Evolutionary conservation across 2,888 invertebrate genomes (phyloP).

Genomic region (Argyra leucocephala): DNA sequence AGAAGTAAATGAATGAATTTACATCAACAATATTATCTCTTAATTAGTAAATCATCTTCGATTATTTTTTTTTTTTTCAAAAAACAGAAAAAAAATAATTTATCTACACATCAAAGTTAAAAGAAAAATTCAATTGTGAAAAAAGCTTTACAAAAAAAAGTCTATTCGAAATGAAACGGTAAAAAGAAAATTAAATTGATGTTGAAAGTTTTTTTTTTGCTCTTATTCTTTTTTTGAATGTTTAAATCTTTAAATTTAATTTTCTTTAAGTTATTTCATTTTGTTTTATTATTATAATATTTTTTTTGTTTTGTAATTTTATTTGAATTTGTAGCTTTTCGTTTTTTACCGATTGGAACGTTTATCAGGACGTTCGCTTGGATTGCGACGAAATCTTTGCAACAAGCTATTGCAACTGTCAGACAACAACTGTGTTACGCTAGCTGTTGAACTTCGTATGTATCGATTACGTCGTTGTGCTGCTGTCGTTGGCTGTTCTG

Average conservation of each 20-base stretch:
- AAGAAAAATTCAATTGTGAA: no score
- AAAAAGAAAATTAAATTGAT: no score
- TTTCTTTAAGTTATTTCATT: constrained; percentile 18
- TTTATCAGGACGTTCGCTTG: constrained; percentile 57
- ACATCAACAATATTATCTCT: no score
- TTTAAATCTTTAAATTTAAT: not conserved
- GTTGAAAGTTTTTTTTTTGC: no score
- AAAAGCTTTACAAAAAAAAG: no score
- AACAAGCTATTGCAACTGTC: constrained; percentile 80
- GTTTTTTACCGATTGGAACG: constrained; percentile 27
- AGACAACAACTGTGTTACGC: constrained; percentile 75
- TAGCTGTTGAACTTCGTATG: constrained; percentile 65
- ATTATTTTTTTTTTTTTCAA: no score
- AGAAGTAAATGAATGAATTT: no score
- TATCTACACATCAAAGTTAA: no score
- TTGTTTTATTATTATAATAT: constrained; percentile 11
- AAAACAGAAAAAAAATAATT: no score
- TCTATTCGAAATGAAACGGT: no score
- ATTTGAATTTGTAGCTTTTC: constrained; percentile 22
- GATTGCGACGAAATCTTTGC: constrained; percentile 69
- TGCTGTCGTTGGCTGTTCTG: constrained; percentile 34
- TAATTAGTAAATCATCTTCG: no score
- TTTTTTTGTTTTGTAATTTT: constrained; percentile 19
- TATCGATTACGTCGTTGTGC: constrained; percentile 59
- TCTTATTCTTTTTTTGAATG: constrained; percentile 13